These are phyloP conservation scores for Hirtodrosophila trivittata DNA, from an alignment of 2,888 invertebrate genomes.

Conservation along the genomic window DNA sequence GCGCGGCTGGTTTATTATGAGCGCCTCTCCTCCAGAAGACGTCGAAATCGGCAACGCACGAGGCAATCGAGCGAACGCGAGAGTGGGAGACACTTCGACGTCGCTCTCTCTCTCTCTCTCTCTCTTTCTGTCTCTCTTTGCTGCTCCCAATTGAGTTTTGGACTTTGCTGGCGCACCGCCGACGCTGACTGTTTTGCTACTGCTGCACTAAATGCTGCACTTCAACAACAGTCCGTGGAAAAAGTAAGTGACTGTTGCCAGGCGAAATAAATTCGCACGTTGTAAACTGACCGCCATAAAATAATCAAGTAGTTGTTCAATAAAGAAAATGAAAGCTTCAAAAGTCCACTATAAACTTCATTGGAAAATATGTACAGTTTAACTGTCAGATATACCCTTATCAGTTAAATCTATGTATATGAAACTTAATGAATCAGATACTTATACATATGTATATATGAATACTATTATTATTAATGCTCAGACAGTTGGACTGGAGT, in stretches of 20 bases:
- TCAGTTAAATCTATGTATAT: no score
- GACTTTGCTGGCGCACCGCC: slow-evolving; percentile 33
- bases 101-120: slow-evolving; percentile 11
- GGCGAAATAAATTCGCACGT: slow-evolving; percentile 4
- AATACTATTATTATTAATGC: neutral
- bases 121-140: neutral
- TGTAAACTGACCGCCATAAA: slow-evolving; percentile 37
- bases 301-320: neutral
- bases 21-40: slow-evolving; percentile 52
- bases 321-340: neutral
- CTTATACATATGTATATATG: no score
- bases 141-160: slow-evolving; percentile 42
- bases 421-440: no score
- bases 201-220: slow-evolving; percentile 44
- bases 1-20: slow-evolving; percentile 76
- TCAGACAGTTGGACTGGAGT: no score
- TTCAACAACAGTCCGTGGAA: slow-evolving; percentile 44
- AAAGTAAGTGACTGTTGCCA: slow-evolving; percentile 34
- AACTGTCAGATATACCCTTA: no score
- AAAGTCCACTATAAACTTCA: no score
- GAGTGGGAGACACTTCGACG: slow-evolving; percentile 13
- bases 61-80: slow-evolving; percentile 14
- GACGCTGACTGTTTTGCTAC: slow-evolving; percentile 18
- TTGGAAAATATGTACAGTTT: no score
- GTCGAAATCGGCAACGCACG: slow-evolving; percentile 15